Conservation (phyloP, 2,797 vertebrate genomes). For the Rhincodon typus region DNA sequence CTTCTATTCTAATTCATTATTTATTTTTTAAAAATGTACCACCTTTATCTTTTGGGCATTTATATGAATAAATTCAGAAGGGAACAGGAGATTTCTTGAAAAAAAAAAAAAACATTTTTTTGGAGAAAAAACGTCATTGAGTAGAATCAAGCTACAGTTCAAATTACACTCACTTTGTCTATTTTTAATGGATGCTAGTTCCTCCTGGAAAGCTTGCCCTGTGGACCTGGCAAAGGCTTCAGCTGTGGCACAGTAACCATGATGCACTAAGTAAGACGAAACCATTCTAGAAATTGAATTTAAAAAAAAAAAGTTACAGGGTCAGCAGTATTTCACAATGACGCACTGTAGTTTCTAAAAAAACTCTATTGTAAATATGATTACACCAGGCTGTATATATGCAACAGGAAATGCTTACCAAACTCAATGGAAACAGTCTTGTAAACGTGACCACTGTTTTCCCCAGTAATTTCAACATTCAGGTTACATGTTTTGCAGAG, state of each 20-base stretch:
- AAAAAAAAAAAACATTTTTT: too few species aligned
- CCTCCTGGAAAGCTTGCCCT: slow-evolving; percentile 72
- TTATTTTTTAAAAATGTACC: not conserved
- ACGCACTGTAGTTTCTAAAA: not conserved
- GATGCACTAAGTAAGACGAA: slow-evolving; percentile 72
- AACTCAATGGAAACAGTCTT: not conserved
- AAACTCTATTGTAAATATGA: not conserved
- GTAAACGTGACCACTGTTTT: not conserved
- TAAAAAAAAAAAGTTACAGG: slow-evolving; percentile 44
- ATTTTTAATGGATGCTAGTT: slow-evolving; percentile 74
- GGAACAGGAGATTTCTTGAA: not conserved
- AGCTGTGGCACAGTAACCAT: slow-evolving; percentile 74
- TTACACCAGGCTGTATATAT: slow-evolving; percentile 2
- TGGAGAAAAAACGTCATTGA: not conserved
- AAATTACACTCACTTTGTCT: slow-evolving; percentile 66
- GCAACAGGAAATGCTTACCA: slow-evolving; percentile 25
- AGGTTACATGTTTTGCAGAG: not conserved
- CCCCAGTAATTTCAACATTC: not conserved
- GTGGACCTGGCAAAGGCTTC: slow-evolving; percentile 76
- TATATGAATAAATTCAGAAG: not conserved
- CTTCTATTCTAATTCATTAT: too few species aligned
- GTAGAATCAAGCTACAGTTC: not conserved
- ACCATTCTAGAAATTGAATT: slow-evolving; percentile 65
- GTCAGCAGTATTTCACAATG: not conserved
- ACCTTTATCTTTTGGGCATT: not conserved